Base-by-base conservation (phyloP, 2,113 vertebrate species). In the Geothlypis trichas region DNA sequence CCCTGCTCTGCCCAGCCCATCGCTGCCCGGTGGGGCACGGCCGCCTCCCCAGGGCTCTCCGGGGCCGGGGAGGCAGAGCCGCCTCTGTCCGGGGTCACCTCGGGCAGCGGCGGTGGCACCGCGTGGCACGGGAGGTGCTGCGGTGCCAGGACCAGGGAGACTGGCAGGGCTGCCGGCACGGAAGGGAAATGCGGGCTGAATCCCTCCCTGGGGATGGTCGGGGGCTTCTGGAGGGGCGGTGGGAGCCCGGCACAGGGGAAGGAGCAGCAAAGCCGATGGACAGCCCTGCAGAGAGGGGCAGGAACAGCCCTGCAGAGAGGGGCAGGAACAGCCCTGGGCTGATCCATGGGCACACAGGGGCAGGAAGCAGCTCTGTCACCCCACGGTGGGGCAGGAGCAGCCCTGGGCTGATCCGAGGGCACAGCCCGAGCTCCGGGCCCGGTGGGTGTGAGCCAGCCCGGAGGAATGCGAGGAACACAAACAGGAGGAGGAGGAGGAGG, bases 81-180 rank as follows among this genome's bases (percentile, higher is more conserved):
- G 80, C 42, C 41, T 21, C 11, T 3, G 0, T 2, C 54, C 14
- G 1, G 5, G 0, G 3, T 1, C 2, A 0, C 22, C 44, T 8
- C 18, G 2, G 2, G 3, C 44, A 10, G 57, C 1, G 68, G 24
- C 44, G 12, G 57, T 1, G 68, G 24, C n/a, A 11, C 31, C 0
- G 9, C 21, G 0, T 0, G 31, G 86, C 54, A 11, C 41, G 8
- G 76, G 73, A 37, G 31, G 62, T 22, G 67, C 19, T n/a, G 39
- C 4, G 15, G 4, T 24, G 58, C 72, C 44, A 3, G 30, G 44
- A 44, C 0, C 7, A 1, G 35, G 35, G 66, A 15, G 51, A 3
- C 35, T 4, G 42, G 35, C 10, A 1, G 51, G 55, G 54, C 59
- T 33, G 77, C 22, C 13, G 20, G 82, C 59, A 4, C 0, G 1